Percentiles rank a stretch among this genome's conserved stretches.
These are phyloP conservation scores for Steinernema khuongi DNA, from an alignment of 1,140 invertebrate species.

Conservation along the genomic window DNA sequence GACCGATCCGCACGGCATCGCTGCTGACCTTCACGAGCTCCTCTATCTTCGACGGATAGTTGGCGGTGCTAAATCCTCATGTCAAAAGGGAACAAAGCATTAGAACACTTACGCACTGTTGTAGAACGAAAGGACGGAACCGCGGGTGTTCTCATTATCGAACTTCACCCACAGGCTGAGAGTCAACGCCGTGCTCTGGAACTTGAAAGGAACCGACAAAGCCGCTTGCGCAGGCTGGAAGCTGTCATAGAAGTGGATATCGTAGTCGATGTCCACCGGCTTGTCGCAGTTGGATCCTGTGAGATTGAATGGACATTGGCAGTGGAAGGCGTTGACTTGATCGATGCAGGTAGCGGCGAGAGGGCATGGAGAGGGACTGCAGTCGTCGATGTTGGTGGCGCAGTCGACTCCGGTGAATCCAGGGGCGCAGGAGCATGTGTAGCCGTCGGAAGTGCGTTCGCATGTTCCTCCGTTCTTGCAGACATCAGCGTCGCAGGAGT, in stretches of 20 bases:
- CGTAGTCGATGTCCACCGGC: constrained; percentile 89
- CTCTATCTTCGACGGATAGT: constrained; percentile 72
- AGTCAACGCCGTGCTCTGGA: constrained; percentile 73
- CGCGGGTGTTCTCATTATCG: constrained; percentile 76
- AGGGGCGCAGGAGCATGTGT: constrained; percentile 71
- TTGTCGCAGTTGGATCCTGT: constrained; percentile 93
- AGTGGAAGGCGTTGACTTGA: constrained; percentile 82
- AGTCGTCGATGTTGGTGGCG: constrained; percentile 84
- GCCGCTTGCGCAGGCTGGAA: constrained; percentile 75
- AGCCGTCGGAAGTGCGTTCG: constrained; percentile 74
- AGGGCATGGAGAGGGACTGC: constrained; percentile 85
- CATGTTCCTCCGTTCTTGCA: constrained; percentile 89
- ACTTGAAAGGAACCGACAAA: constrained; percentile 78
- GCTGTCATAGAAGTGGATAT: constrained; percentile 85
- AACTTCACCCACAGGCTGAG: constrained; percentile 93
- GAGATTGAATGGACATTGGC: constrained; percentile 88
- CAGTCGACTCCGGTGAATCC: constrained; percentile 74
- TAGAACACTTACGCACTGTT: constrained; percentile 45
- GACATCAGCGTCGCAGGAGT: constrained; percentile 62
- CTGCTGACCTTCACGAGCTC: constrained; percentile 69
- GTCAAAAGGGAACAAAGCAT: constrained; percentile 10
- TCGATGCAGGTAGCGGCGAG: constrained; percentile 88
- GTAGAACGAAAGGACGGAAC: constrained; percentile 87
- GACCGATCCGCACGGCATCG: constrained; percentile 60
- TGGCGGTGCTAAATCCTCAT: constrained; percentile 65